These are phyloP conservation scores for Enhydra lutris DNA, from an alignment of 2,113 vertebrate species.

Conservation along the genomic window DNA sequence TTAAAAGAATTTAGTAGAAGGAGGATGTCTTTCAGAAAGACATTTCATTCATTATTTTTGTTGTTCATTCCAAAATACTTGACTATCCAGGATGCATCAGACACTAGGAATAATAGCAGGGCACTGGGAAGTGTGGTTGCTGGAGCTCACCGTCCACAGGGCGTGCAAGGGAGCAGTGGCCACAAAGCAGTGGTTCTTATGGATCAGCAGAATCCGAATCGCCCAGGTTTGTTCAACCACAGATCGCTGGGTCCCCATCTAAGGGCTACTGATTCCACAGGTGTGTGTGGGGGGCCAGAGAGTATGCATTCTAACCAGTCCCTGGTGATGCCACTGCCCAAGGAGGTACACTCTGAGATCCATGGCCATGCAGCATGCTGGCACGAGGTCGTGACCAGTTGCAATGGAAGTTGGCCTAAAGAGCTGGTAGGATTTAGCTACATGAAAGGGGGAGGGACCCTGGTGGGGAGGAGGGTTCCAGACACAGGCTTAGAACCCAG, in stretches of 20 bases:
- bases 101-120: accelerated
- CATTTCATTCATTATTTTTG: neutral
- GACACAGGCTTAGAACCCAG: neutral
- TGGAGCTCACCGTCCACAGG: neutral
- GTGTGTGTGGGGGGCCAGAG: neutral
- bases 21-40: too few relatives aligned
- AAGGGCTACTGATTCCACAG: neutral
- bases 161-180: accelerated
- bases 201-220: too few relatives aligned
- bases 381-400: neutral
- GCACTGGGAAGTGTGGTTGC: neutral
- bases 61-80: neutral
- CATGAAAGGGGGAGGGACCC: neutral
- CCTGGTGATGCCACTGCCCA: neutral
- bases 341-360: neutral
- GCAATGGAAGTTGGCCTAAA: accelerated
- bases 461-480: neutral
- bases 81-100: neutral
- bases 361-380: too few relatives aligned
- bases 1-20: too few relatives aligned
- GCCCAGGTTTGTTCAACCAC: neutral
- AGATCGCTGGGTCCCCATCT: accelerated
- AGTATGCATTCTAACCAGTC: neutral
- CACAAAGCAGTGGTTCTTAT: neutral
- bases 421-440: neutral